phyloP scores from a whole-genome alignment of 2,888 invertebrate genomes.

The Cantharis lateralis region DNA sequence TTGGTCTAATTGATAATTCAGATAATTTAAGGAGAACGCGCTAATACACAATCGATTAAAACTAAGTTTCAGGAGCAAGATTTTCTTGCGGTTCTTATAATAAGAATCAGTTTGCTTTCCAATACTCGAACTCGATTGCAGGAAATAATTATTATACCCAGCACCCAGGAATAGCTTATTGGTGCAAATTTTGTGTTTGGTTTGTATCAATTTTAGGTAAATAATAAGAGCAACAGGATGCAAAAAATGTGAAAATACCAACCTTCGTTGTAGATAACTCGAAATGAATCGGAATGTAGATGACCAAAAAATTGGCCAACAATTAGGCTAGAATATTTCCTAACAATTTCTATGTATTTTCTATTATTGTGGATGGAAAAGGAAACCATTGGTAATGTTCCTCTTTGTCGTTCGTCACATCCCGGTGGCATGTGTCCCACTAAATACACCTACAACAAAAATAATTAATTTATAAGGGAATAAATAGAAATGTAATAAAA shows the following conservation, averaged over 20 bases:
- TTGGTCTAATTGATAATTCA: slow-evolving; percentile 26
- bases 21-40: slow-evolving; percentile 22
- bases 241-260: neutral
- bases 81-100: neutral
- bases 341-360: slow-evolving; percentile 75
- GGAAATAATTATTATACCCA: too few species aligned
- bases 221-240: neutral
- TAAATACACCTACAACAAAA: slow-evolving; percentile 77
- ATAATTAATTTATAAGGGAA: neutral
- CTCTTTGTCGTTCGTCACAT: slow-evolving; percentile 76
- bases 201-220: too few species aligned
- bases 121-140: too few species aligned
- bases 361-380: slow-evolving; percentile 77
- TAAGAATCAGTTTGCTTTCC: too few species aligned
- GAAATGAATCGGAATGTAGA: slow-evolving; percentile 88
- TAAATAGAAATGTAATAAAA: neutral
- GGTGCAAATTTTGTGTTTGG: too few species aligned
- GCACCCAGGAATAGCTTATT: too few species aligned
- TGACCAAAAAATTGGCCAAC: slow-evolving; percentile 93
- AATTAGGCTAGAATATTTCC: slow-evolving; percentile 78
- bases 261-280: slow-evolving; percentile 78
- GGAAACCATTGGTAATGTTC: slow-evolving; percentile 61
- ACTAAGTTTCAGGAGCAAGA: neutral
- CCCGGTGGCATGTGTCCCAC: slow-evolving; percentile 92
- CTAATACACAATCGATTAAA: neutral